These are phyloP conservation scores for Orgyia antiqua DNA, from an alignment of 2,888 invertebrate species.

Conservation along the genomic window DNA sequence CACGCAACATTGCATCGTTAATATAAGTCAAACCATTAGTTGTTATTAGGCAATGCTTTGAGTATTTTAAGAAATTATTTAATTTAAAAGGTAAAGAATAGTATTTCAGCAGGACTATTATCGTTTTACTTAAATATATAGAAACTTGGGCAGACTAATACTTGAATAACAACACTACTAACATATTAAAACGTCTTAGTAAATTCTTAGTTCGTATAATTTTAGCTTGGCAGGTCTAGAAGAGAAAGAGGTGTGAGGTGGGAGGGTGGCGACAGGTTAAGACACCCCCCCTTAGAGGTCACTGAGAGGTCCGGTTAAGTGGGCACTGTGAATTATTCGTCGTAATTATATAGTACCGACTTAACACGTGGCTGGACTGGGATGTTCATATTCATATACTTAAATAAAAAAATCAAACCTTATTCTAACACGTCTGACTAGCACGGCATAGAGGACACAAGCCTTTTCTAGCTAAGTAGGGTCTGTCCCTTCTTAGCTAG, in stretches of 20 bases:
- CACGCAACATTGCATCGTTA: too few relatives aligned
- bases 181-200: constrained; percentile 5
- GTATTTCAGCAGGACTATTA: too few relatives aligned
- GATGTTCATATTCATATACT: constrained; percentile 30
- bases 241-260: constrained; percentile 3
- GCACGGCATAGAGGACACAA: too few relatives aligned
- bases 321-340: constrained; percentile 48
- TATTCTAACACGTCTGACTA: too few relatives aligned
- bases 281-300: constrained; percentile 16
- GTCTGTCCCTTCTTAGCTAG: too few relatives aligned
- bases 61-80: too few relatives aligned
- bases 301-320: constrained; percentile 32
- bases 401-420: too few relatives aligned
- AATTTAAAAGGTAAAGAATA: too few relatives aligned
- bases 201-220: constrained; percentile 7
- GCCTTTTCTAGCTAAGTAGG: too few relatives aligned
- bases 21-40: too few relatives aligned
- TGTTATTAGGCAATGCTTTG: too few relatives aligned
- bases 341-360: constrained; percentile 63
- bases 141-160: constrained; percentile 1
- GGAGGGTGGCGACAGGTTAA: constrained; percentile 46
- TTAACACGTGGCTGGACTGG: constrained; percentile 58
- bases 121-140: too few relatives aligned
- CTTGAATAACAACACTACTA: constrained; percentile 1
- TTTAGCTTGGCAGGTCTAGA: constrained; percentile 6